Conservation (phyloP, 2,888 invertebrate species). For the Atherix ibis region DNA sequence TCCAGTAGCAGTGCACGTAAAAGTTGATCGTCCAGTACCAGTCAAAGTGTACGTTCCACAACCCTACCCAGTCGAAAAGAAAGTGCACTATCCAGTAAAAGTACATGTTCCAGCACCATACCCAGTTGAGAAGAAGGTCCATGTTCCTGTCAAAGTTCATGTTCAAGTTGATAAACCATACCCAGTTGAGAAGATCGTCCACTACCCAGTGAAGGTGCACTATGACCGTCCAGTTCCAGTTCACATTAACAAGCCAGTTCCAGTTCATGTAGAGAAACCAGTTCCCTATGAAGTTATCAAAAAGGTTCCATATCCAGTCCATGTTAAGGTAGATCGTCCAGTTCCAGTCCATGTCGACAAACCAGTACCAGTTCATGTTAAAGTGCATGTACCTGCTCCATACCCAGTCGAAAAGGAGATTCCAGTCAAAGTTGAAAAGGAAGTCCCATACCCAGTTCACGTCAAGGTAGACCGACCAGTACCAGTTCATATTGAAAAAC, state of each 20-base stretch:
- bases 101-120: constrained; percentile 61
- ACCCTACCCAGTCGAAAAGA: constrained; percentile 53
- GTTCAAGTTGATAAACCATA: constrained; percentile 59
- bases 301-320: constrained; percentile 48
- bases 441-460: constrained; percentile 54
- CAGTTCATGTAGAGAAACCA: constrained; percentile 43
- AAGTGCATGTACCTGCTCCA: constrained; percentile 49
- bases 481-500: constrained; percentile 61
- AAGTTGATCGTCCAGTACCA: constrained; percentile 62
- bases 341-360: constrained; percentile 56
- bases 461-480: constrained; percentile 50
- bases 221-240: constrained; percentile 54
- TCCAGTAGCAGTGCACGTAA: constrained; percentile 56
- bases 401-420: constrained; percentile 53
- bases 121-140: constrained; percentile 49
- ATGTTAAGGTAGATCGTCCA: constrained; percentile 43
- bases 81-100: constrained; percentile 54
- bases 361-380: constrained; percentile 57
- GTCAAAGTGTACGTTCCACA: constrained; percentile 47
- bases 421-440: constrained; percentile 49
- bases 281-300: constrained; percentile 45
- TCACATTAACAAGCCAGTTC: constrained; percentile 44
- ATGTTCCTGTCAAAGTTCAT: constrained; percentile 51
- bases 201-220: constrained; percentile 55
- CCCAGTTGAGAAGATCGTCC: constrained; percentile 55